A percentile compares a stretch with the other conserved stretches of the same genome.
phyloP scores from a whole-genome alignment of 2,797 vertebrate genomes.

The Acanthiza pusilla region DNA sequence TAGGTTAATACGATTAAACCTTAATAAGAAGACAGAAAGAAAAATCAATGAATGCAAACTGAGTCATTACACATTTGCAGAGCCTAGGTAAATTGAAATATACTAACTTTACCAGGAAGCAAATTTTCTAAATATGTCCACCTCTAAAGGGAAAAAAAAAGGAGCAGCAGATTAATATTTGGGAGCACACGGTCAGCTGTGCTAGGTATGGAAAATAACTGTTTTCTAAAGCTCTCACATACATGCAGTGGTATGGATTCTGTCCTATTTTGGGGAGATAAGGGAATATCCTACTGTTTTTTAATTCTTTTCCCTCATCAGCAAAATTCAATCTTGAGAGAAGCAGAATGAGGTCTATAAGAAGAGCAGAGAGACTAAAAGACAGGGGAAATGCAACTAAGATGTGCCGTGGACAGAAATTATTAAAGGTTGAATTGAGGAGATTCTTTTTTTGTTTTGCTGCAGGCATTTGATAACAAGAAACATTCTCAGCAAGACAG shows the following conservation, averaged over 20 bases:
- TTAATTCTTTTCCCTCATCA: background rate
- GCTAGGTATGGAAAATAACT: background rate
- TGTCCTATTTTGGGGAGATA: background rate
- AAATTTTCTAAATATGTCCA: background rate
- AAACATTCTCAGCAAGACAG: background rate
- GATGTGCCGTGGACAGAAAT: background rate
- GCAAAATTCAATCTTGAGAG: background rate
- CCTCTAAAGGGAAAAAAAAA: background rate
- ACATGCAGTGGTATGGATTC: background rate
- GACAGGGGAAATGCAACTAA: background rate
- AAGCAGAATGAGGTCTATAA: background rate
- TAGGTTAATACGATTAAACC: background rate
- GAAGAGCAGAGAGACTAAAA: background rate
- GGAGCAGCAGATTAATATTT: background rate
- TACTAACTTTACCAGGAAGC: background rate
- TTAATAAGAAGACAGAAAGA: background rate
- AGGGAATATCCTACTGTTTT: background rate
- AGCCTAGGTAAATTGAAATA: background rate
- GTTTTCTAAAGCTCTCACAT: background rate
- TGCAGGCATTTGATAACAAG: background rate
- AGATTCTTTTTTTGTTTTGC: background rate
- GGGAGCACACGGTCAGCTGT: background rate
- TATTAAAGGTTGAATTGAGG: background rate
- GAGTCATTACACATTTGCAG: background rate
- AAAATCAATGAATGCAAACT: background rate